phyloP scores from a whole-genome alignment of 2,113 vertebrate species.

The Lota lota region DNA sequence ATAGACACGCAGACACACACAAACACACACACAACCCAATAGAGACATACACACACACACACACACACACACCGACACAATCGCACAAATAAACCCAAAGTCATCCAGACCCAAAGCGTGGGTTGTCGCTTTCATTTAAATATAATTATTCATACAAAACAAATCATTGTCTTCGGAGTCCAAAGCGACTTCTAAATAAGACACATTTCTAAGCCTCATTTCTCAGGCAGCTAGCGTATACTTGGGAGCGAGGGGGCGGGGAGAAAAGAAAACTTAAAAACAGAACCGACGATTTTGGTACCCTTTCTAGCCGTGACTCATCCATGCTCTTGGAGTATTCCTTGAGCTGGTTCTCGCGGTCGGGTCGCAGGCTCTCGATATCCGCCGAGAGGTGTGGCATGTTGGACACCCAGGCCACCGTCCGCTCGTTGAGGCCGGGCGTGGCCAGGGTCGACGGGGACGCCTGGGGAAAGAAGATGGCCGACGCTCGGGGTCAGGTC shows the following conservation, averaged over 20 bases:
- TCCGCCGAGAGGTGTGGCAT: constrained; percentile 96
- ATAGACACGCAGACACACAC: no score
- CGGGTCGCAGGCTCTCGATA: constrained; percentile 91
- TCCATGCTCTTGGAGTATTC: constrained; percentile 98
- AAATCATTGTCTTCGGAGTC: background rate
- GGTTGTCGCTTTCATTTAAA: no score
- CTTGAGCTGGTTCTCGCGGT: constrained; percentile 91
- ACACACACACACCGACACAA: no score
- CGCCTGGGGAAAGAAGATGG: constrained; percentile 61
- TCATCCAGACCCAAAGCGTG: no score
- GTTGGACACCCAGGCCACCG: constrained; percentile 95
- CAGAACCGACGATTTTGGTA: constrained; percentile 50
- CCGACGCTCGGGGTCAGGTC: no score
- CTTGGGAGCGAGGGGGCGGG: background rate
- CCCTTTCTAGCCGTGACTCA: constrained; percentile 91
- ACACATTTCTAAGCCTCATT: background rate
- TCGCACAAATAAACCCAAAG: no score
- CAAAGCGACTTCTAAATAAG: background rate
- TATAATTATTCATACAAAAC: no score
- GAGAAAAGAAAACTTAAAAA: background rate
- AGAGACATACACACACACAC: no score
- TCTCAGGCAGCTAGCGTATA: background rate
- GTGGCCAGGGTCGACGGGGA: constrained; percentile 85
- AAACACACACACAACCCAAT: no score
- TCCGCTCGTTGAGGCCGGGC: constrained; percentile 84